Evolutionary conservation across 30 jellyfish, hydroid and myxozoan species (phyloP).

Genomic region (Hydractinia echinata): DNA sequence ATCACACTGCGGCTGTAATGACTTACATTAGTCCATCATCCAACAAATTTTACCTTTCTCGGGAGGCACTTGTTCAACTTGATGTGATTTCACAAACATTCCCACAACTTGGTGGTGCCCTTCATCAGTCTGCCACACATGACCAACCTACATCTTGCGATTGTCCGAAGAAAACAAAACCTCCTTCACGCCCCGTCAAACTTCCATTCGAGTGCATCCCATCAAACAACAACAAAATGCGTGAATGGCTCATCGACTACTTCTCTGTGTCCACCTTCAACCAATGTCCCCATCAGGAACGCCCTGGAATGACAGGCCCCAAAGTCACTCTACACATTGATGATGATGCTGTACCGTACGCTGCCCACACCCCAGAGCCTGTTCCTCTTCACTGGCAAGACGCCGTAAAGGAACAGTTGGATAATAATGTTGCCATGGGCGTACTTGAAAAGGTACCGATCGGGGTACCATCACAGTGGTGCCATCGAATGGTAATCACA

Average conservation of each 20-base stretch:
- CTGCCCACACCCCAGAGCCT: conserved; percentile 3
- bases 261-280: neutral
- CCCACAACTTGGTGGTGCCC: neutral
- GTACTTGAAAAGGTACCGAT: neutral
- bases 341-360: neutral
- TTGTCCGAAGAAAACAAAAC: neutral
- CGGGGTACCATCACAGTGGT: neutral
- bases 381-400: neutral
- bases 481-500: conserved; percentile 6
- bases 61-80: conserved; percentile 4
- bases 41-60: too few relatives aligned
- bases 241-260: conserved; percentile 4
- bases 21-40: neutral
- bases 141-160: neutral
- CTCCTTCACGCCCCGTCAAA: neutral
- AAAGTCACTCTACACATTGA: neutral
- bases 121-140: neutral
- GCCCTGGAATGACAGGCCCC: neutral
- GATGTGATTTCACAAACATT: neutral
- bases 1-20: neutral
- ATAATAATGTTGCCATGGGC: neutral
- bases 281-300: neutral
- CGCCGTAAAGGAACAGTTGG: neutral
- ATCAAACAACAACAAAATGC: neutral
- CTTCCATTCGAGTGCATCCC: neutral